Conservation (phyloP, 2,113 vertebrate species). For the Pachycephala philippinensis region DNA sequence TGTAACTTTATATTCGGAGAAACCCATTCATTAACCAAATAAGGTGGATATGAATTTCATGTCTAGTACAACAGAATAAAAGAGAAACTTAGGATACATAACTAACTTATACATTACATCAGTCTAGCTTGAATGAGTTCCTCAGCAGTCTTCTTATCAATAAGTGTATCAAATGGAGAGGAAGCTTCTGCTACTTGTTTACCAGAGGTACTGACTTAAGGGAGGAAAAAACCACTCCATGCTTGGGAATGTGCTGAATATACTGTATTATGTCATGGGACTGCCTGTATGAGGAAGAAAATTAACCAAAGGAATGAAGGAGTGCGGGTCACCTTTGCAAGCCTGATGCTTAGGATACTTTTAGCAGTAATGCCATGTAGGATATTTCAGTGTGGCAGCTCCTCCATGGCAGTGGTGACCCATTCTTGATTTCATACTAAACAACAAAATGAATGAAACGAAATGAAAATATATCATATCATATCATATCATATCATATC, state of each 20-base stretch:
- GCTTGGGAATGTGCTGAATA: not conserved
- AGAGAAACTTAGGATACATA: not conserved
- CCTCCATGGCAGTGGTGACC: not conserved
- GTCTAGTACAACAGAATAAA: slow-evolving; percentile 16
- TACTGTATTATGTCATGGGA: not conserved
- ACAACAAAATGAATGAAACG: not conserved
- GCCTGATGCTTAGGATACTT: not conserved
- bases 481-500: too few relatives aligned
- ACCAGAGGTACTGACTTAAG: not conserved
- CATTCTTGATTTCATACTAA: not conserved
- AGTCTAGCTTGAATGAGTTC: not conserved
- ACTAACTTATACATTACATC: not conserved
- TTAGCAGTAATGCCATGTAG: rapidly evolving
- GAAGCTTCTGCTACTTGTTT: not conserved
- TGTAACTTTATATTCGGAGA: not conserved
- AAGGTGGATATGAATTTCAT: slow-evolving; percentile 30
- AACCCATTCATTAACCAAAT: slow-evolving; percentile 26
- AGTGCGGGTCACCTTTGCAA: not conserved
- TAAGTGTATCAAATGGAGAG: not conserved
- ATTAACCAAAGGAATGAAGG: not conserved
- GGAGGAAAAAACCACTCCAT: not conserved
- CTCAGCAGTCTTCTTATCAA: not conserved
- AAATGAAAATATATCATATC: not conserved
- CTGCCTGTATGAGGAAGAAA: not conserved
- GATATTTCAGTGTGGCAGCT: not conserved